Evolutionary conservation across 2,888 invertebrate genomes (phyloP).

Genomic region (Phorcus lineatus): DNA sequence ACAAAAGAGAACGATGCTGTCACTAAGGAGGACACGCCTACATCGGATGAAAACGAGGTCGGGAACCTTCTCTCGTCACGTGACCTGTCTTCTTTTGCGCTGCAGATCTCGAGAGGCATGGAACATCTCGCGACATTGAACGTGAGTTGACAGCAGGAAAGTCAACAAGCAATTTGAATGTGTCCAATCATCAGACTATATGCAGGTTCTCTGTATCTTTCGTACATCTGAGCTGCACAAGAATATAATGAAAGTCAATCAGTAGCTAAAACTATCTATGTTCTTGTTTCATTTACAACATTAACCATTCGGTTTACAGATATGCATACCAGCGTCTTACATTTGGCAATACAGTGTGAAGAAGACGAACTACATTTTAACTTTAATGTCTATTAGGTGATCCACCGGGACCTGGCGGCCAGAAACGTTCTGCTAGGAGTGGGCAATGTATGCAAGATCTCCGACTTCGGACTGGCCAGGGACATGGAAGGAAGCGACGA

Average conservation of each 20-base stretch:
- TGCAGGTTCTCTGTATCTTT: too few species aligned
- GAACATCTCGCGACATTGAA: conserved; percentile 27
- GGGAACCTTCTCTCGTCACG: conserved; percentile 27
- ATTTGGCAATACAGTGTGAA: too few species aligned
- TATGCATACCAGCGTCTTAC: too few species aligned
- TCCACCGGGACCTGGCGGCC: conserved; percentile 27
- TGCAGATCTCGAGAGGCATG: conserved; percentile 35
- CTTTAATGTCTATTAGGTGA: not conserved
- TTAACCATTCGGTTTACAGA: too few species aligned
- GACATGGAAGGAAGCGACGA: conserved; percentile 25
- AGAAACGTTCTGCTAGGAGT: conserved; percentile 26
- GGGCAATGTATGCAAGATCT: conserved; percentile 28
- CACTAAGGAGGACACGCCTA: not conserved
- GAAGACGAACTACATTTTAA: too few species aligned
- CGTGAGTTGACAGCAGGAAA: not conserved
- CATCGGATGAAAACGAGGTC: not conserved
- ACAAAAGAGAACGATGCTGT: not conserved
- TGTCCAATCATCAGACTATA: too few species aligned
- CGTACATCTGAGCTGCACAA: too few species aligned
- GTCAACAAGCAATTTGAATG: not conserved
- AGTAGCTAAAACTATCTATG: too few species aligned
- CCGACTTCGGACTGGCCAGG: conserved; percentile 29
- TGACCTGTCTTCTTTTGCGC: conserved; percentile 31
- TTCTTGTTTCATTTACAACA: too few species aligned
- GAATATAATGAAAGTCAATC: too few species aligned